Evolutionary conservation across 2,113 vertebrate genomes (phyloP).

Genomic region (Otolemur garnettii): DNA sequence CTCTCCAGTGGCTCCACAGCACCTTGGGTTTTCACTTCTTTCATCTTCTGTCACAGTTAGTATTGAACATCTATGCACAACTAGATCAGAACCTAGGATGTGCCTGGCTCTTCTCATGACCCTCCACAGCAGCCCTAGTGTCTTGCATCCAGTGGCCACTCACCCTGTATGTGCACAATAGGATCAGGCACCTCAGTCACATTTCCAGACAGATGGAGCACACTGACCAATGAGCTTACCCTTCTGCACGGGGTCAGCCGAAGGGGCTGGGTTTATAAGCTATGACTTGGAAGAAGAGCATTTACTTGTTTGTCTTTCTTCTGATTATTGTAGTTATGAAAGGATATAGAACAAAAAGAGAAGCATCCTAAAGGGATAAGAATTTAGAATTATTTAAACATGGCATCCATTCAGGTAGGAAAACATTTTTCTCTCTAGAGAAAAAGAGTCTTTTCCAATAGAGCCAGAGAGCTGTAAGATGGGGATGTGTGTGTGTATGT

Average conservation of each 20-base stretch:
- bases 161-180: accelerated
- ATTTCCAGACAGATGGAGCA: accelerated
- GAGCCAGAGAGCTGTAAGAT: neutral
- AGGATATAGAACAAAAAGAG: neutral
- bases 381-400: neutral
- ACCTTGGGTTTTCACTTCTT: neutral
- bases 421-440: neutral
- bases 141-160: accelerated
- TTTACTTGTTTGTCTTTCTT: neutral
- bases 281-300: neutral
- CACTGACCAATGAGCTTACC: neutral
- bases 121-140: accelerated
- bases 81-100: accelerated
- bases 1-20: neutral
- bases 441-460: neutral
- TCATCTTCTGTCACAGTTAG: neutral
- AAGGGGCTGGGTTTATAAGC: neutral
- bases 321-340: too few species aligned
- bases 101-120: accelerated
- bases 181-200: accelerated
- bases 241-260: accelerated
- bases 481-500: slow-evolving; percentile 1
- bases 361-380: too few species aligned
- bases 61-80: accelerated
- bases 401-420: neutral